These are phyloP conservation scores for Myripristis jacobus DNA, from an alignment of 2,797 vertebrate species.

Conservation along the genomic window DNA sequence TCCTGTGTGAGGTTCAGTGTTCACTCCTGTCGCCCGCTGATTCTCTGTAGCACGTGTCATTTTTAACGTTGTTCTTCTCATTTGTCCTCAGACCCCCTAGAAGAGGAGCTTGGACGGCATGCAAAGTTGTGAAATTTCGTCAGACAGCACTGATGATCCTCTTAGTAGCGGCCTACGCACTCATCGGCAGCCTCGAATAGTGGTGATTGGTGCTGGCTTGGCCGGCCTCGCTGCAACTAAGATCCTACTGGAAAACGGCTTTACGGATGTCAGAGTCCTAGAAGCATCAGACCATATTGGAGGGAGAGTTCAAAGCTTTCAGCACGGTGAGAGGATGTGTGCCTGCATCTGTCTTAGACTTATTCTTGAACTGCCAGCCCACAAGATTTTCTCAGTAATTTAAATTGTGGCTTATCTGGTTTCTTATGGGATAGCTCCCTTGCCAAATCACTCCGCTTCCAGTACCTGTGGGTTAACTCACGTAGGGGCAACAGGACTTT, in stretches of 20 bases:
- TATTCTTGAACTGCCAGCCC: not conserved
- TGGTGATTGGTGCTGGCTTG: slow-evolving; percentile 96
- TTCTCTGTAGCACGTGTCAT: not conserved
- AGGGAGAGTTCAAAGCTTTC: slow-evolving; percentile 95
- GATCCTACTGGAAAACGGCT: slow-evolving; percentile 93
- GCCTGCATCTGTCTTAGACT: not conserved
- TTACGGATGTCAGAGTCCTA: slow-evolving; percentile 96
- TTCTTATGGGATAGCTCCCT: too few species aligned
- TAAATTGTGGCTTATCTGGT: too few species aligned
- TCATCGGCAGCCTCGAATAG: slow-evolving; percentile 98
- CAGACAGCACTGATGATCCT: slow-evolving; percentile 99
- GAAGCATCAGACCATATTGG: slow-evolving; percentile 95
- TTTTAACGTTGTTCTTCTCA: slow-evolving; percentile 5
- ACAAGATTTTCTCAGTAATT: not conserved
- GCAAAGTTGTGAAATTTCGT: slow-evolving; percentile 99
- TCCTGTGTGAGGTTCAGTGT: not conserved
- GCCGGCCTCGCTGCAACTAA: slow-evolving; percentile 94
- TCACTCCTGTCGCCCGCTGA: not conserved
- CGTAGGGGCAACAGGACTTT: not conserved
- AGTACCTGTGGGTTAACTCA: not conserved
- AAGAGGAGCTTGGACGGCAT: slow-evolving; percentile 98
- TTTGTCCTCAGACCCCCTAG: slow-evolving; percentile 87
- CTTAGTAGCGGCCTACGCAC: slow-evolving; percentile 93
- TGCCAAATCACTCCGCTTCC: too few species aligned
- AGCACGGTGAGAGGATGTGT: slow-evolving; percentile 86